Evolutionary conservation across 2,888 invertebrate species (phyloP), one percentile per base, ranked within the genome.

Genomic region (Ormyrus pomaceus): DNA sequence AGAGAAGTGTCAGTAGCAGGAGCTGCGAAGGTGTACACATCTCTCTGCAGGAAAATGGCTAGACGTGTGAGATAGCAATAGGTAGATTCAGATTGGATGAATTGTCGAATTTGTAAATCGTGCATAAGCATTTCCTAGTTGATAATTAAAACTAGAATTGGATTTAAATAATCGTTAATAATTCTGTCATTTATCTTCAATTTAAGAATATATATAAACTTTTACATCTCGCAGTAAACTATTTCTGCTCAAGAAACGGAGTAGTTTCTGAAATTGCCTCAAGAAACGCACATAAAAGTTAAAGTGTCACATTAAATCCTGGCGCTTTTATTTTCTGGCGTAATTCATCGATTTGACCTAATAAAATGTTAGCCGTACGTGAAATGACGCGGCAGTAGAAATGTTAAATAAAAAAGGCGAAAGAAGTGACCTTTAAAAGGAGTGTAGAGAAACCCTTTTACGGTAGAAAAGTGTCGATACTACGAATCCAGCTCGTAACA

Each of bases 281-380:
- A 70, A 68, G 70, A 69, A 73, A 73, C 59, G 59, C n/a, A 64
- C 77, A 64, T 81, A 81, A 81, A 80, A 81, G 74, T 77, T 70
- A 53, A 80, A 80, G 77, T 77, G 64, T 77, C 77, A 62, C 81
- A 70, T 81, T 77, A 77, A 81, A 81, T 81, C 66, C 61, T 46
- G 58, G 13, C 59, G 13, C 69, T 77, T 81, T 81, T 81, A 81
- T 77, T 81, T 80, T 74, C 70, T 61, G 34, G 48, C 72, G 81
- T 79, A 81, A 81, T 81, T 78, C 79, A 81, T 81, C 78, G 81
- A 78, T 79, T 78, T 68, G 69, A 75, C 78, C 75, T 76, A 79
- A 79, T 78, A 78, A 81, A 81, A 81, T 77, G 73, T 81, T 76
- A 81, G 34, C 69, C 75, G 75, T 71, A 75, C 72, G 72, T 72